Conservation (phyloP, 1,140 invertebrate species). For the Drosophila pseudoobscura region DNA sequence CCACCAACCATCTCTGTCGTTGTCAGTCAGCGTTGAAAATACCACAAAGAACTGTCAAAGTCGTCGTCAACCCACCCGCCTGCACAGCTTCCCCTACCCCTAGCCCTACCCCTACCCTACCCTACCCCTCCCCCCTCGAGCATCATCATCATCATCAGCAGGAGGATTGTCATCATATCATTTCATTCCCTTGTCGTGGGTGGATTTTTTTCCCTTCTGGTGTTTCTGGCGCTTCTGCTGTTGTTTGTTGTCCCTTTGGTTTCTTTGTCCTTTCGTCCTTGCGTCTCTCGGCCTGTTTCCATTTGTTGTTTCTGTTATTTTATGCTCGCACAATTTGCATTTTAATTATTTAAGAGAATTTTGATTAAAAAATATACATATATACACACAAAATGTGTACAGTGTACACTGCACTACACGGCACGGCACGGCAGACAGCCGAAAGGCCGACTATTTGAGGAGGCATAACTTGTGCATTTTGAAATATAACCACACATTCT, state of each 20-base stretch:
- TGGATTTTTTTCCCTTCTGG: conserved; percentile 39
- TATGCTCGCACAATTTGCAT: conserved; percentile 80
- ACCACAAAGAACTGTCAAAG: conserved; percentile 80
- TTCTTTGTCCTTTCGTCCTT: conserved; percentile 41
- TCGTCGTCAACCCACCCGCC: conserved; percentile 48
- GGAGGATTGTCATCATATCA: conserved; percentile 52
- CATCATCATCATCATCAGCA: conserved; percentile 40
- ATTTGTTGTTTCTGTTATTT: conserved; percentile 68
- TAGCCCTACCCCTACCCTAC: not conserved
- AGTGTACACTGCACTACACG: no score
- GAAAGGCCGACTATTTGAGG: no score
- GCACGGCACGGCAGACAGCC: no score
- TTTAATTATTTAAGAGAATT: conserved; percentile 83
- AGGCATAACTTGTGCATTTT: not conserved
- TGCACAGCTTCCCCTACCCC: not conserved
- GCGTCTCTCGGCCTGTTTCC: conserved; percentile 44
- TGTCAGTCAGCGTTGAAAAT: conserved; percentile 45
- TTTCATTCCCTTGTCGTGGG: conserved; percentile 43
- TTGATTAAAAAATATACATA: conserved; percentile 78
- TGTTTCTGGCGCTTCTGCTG: conserved; percentile 26
- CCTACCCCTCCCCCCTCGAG: conserved; percentile 6
- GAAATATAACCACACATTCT: no score
- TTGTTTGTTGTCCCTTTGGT: conserved; percentile 56
- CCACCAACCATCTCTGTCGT: not conserved
- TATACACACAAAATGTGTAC: conserved; percentile 5